Base-by-base conservation (phyloP, 2,113 vertebrate genomes). In the Ginglymostoma cirratum region DNA sequence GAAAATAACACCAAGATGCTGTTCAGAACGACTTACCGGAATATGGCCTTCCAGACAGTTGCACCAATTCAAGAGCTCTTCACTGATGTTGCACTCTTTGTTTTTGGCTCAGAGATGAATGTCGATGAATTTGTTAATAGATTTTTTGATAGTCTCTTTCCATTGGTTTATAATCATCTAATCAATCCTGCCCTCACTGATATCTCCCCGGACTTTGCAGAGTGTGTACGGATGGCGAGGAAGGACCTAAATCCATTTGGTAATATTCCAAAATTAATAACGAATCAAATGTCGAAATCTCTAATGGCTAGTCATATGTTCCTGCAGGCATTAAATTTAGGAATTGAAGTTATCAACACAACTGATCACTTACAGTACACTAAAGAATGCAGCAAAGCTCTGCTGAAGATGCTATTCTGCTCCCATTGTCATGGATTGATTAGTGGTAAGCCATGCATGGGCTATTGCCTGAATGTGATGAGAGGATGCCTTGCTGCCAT, bases 341-440 rank as follows among this genome's bases (percentile, higher is more conserved):
- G 98, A 92, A 98, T 98, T 0, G 98, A 99, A 97, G 98, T 99
- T 96, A 98, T 99, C 97, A 99, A 98, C 90, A 98, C 98, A 27
- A 99, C 99, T 0, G 99, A 99, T 96, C 98, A 99, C 80, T 96
- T 98, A 78, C 98, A 94, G 96, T 97, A 98, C 96, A 98, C 98
- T 96, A 97, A 98, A 2, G 98, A 99, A 87, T 99, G 98, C 96
- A 96, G 97, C 85, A 97, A 97, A n/a, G 98, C 98, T 1, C 97
- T 99, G 19, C 97, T 99, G 96, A 98, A 97, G 92, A 98, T 99
- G 98, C 98, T 97, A 86, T 99, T 98, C 96, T 99, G 98, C 80
- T 98, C 98, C 0, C 97, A 98, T 96, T 99, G 98, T 97, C 98
- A 98, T 97, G 98, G 98, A 5, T 97, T 98, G 96, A 97, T 96